phyloP scores from a whole-genome alignment of 2,797 vertebrate genomes.

The Karalla daura region DNA sequence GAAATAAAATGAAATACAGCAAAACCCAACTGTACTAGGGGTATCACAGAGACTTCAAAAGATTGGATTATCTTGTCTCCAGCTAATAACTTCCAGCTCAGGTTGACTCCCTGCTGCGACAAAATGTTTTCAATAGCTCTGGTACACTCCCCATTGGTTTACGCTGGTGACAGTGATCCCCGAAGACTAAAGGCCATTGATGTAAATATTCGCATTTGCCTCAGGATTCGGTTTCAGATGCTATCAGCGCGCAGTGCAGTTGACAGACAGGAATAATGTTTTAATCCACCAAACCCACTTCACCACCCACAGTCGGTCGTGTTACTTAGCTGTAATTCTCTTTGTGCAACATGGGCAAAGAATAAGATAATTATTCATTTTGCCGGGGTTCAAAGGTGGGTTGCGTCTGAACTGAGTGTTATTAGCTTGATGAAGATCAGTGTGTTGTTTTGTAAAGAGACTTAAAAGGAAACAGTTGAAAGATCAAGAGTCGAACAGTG shows the following conservation, averaged over 20 bases:
- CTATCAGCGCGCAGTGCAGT: slow-evolving; percentile 46
- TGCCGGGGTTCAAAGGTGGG: slow-evolving; percentile 40
- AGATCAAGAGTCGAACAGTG: slow-evolving; percentile 22
- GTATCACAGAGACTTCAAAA: slow-evolving; percentile 31
- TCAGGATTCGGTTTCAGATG: slow-evolving; percentile 54
- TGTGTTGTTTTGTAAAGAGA: slow-evolving; percentile 27
- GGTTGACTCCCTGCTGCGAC: slow-evolving; percentile 49
- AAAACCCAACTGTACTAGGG: slow-evolving; percentile 26
- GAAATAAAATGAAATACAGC: slow-evolving; percentile 37
- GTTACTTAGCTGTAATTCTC: slow-evolving; percentile 39
- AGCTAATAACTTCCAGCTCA: slow-evolving; percentile 37
- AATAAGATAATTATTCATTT: slow-evolving; percentile 41
- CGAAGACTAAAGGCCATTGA: slow-evolving; percentile 40
- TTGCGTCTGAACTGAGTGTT: slow-evolving; percentile 37
- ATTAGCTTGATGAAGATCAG: slow-evolving; percentile 53
- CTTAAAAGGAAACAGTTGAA: neutral
- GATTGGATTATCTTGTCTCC: slow-evolving; percentile 16
- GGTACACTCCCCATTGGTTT: slow-evolving; percentile 33
- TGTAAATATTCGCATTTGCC: slow-evolving; percentile 58
- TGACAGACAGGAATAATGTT: slow-evolving; percentile 40
- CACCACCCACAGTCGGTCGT: slow-evolving; percentile 42
- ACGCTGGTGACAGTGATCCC: slow-evolving; percentile 34
- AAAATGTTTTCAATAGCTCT: slow-evolving; percentile 33
- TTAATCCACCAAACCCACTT: slow-evolving; percentile 56
- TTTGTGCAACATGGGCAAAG: slow-evolving; percentile 43